Percentiles rank a stretch among this genome's conserved stretches.
phyloP scores from a whole-genome alignment of 2,797 vertebrate genomes.

The Onychomys leucogaster region DNA sequence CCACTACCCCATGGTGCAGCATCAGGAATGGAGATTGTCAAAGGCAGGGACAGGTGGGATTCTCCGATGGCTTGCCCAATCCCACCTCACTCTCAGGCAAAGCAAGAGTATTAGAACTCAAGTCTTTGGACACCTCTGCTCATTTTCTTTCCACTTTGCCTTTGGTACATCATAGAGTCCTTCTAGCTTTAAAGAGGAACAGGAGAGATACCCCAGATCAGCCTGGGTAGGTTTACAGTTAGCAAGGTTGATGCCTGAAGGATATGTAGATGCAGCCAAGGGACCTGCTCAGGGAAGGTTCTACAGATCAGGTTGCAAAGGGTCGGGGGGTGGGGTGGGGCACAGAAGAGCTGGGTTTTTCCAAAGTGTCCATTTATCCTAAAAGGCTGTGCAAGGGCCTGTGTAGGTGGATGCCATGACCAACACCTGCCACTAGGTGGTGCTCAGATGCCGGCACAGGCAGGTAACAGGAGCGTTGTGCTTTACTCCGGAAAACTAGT shows the following conservation, averaged over 20 bases:
- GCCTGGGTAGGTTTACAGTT: not conserved
- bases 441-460: constrained; percentile 1
- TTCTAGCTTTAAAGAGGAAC: not conserved
- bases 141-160: not conserved
- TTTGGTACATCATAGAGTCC: not conserved
- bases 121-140: not conserved
- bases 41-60: not conserved
- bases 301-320: not conserved
- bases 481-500: not conserved
- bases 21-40: not conserved
- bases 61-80: not conserved
- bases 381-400: not conserved
- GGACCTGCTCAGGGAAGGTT: not conserved
- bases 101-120: not conserved
- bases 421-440: constrained; percentile 41
- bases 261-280: not conserved
- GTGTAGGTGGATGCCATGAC: not conserved
- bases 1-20: rapidly evolving
- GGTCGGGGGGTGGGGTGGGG: too few species aligned
- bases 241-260: not conserved
- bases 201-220: not conserved
- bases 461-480: not conserved
- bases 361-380: not conserved
- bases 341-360: not conserved
- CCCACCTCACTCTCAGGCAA: not conserved